Evolutionary conservation across 2,113 vertebrate species (phyloP).

Genomic region (Loxodonta africana): DNA sequence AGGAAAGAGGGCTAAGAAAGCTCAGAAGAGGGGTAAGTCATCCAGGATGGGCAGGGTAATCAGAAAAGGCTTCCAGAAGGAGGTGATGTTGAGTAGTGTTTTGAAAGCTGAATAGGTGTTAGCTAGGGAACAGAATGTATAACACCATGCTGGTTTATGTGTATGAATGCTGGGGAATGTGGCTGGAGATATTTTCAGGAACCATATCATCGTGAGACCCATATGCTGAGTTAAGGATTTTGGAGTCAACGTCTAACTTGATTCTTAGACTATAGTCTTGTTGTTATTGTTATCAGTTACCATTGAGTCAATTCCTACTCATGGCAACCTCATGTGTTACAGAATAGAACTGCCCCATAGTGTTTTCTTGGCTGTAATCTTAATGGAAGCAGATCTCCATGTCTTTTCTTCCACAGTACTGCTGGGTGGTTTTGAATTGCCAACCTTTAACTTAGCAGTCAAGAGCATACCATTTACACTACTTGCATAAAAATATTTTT

Average conservation of each 20-base stretch:
- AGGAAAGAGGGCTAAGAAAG: background rate
- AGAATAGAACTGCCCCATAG: too few relatives aligned
- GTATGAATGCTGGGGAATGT: constrained; percentile 27
- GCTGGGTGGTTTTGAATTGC: too few relatives aligned
- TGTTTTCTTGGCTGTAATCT: too few relatives aligned
- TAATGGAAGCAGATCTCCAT: too few relatives aligned
- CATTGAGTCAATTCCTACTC: too few relatives aligned
- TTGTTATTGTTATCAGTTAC: too few relatives aligned
- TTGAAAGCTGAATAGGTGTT: constrained; percentile 18
- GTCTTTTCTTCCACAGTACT: too few relatives aligned
- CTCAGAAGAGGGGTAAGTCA: background rate
- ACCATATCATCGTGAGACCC: background rate
- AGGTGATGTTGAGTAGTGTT: background rate
- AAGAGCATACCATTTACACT: background rate
- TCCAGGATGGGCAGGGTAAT: background rate
- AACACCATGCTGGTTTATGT: background rate
- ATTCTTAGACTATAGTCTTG: background rate
- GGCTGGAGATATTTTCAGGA: constrained; percentile 13
- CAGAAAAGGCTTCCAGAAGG: background rate
- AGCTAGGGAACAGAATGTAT: background rate
- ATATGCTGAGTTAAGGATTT: background rate
- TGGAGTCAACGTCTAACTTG: background rate
- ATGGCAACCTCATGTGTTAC: too few relatives aligned
- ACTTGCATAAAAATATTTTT: background rate
- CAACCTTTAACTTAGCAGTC: too few relatives aligned